phyloP scores from a whole-genome alignment of 2,797 vertebrate genomes.

The Xenops minutus region DNA sequence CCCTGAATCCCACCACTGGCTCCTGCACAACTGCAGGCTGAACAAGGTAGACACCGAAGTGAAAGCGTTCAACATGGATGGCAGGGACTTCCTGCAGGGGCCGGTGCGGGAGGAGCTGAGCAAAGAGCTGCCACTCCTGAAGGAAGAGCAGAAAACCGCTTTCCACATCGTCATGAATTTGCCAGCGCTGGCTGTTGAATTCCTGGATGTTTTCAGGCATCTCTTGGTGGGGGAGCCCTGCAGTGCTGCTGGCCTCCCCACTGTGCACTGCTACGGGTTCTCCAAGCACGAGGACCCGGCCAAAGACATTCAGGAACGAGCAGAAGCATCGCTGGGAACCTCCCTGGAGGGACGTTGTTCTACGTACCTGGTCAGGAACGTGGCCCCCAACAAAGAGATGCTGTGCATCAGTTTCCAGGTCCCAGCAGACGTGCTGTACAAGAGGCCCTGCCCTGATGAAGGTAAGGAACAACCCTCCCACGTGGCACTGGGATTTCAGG shows the following conservation, averaged over 20 bases:
- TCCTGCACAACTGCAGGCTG: slow-evolving; percentile 90
- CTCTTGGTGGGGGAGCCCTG: slow-evolving; percentile 75
- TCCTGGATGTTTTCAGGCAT: slow-evolving; percentile 85
- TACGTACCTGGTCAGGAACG: slow-evolving; percentile 88
- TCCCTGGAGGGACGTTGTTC: slow-evolving; percentile 80
- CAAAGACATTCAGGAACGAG: slow-evolving; percentile 80
- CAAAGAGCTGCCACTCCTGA: slow-evolving; percentile 66
- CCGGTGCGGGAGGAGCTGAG: slow-evolving; percentile 83
- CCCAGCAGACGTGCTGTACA: slow-evolving; percentile 83
- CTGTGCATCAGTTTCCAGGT: slow-evolving; percentile 90
- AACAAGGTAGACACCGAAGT: slow-evolving; percentile 89
- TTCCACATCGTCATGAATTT: slow-evolving; percentile 95
- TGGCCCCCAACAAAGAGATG: slow-evolving; percentile 97
- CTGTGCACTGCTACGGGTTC: slow-evolving; percentile 91
- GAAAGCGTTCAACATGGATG: slow-evolving; percentile 88
- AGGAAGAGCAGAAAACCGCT: slow-evolving; percentile 24
- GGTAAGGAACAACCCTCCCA: slow-evolving; percentile 73
- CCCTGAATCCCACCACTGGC: slow-evolving; percentile 90
- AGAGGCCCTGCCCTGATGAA: slow-evolving; percentile 52
- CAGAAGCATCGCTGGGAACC: slow-evolving; percentile 78
- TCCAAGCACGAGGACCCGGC: slow-evolving; percentile 85
- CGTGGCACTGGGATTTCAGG: not conserved
- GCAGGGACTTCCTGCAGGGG: slow-evolving; percentile 88
- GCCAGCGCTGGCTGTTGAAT: slow-evolving; percentile 90
- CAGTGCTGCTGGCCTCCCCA: slow-evolving; percentile 74